Base-by-base conservation (phyloP, 2,113 vertebrate species). In the Eonycteris spelaea region DNA sequence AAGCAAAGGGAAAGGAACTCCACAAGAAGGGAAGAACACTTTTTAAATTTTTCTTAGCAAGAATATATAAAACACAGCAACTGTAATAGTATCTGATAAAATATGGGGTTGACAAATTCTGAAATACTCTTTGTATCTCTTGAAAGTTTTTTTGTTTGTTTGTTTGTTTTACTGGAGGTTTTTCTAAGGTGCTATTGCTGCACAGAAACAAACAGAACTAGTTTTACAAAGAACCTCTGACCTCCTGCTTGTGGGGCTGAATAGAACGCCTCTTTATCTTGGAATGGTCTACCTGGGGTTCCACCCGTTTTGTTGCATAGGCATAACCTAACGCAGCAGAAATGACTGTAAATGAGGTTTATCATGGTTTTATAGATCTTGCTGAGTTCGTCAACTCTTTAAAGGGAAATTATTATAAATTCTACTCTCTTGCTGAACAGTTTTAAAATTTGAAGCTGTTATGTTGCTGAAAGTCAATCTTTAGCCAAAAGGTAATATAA, bases 401-500 rank as follows among this genome's bases (percentile, higher is more conserved):
- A 38, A 83, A 83, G 28, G 10, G 7, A 8, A 70, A 2, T 75
- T 9, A 84, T 95, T 84, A 55, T 48, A 51, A 74, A 74, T 80
- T 68, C 21, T n/a, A 15, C 10, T 86, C 6, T 82, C 2, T 91
- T 70, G n/a, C 19, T 65, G 48, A 84, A 19, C 63, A 59, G 35
- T 67, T 68, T 86, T 59, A 95, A 80, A 70, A 68, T 35, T 57
- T 73, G 35, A 53, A 85, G 33, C 35, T 67, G 11, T 83, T 63
- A 21, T 28, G 33, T 48, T 43, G n/a, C 28, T 84, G 74, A 77
- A 75, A 48, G 43, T 26, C n/a, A 83, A 7, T 55, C 15, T 40
- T 33, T 30, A 95, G 14, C 24, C 40, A 53, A 78, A 89, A 61
- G 16, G 53, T 15, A 89, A 48, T 59, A 59, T 2, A 43, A 26